Evolutionary conservation across 2,797 vertebrate species (phyloP), one percentile per base, ranked within the genome.

Genomic region (Galaxias olidus): DNA sequence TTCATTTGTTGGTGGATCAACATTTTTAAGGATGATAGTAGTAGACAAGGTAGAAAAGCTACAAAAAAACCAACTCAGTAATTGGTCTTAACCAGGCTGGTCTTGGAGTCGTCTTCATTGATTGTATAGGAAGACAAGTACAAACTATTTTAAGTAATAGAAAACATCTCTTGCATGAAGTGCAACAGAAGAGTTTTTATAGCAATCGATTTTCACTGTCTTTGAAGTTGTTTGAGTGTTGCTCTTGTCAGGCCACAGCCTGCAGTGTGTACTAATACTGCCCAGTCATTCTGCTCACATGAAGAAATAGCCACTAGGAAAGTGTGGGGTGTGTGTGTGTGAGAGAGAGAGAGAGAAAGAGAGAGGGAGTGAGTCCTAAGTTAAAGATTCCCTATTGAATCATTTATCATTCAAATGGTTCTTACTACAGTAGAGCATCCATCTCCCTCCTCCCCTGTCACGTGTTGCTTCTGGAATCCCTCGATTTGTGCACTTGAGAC

Each of bases 391-490:
- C 61, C 44, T 19, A 11, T 30, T 43, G 49, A 73, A 64, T 77
- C 64, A 65, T 72, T 59, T 71, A 69, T 77, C 77, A 75, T 70
- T 9, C 19, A 69, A 66, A 71, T 60, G 61, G 66, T 65, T 51
- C 53, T 59, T 44, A 4, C 41, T 54, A 48, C 55, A 61, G 61
- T 18, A 30, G 15, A 8, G 41, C 19, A 57, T 54, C 42, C 9
- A 69, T 63, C 42, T 61, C 40, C 46, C 10, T 19, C 73, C 42
- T 53, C 49, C 30, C 30, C 30, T 30, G 56, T 72, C 71, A 65
- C 52, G 55, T 60, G 58, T 58, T 61, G 63, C 45, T 58, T 30
- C 30, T 30, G 30, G 30, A 30, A 61, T 41, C 30, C 43, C 53
- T 69, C 59, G 17, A 11, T 57, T 69, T 65, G 55, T 51, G 41